Conservation (phyloP, 2,888 invertebrate genomes). For the Cephus pygmeus region DNA sequence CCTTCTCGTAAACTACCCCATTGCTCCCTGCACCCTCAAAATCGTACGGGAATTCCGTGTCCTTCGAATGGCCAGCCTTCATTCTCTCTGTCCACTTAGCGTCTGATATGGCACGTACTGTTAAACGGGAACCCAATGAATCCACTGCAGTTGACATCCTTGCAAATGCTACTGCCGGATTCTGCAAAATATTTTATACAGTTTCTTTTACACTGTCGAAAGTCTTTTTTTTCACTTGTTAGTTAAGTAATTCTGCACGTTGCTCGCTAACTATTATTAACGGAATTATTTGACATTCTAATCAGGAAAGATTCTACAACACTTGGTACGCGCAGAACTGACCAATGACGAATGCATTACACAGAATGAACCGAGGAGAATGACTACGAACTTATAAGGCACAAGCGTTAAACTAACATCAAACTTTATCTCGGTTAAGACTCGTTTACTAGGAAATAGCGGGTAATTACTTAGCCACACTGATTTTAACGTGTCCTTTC, state of each 20-base stretch:
- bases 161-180: constrained; percentile 35
- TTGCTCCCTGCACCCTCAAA: constrained; percentile 17
- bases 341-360: not conserved
- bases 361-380: not conserved
- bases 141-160: constrained; percentile 44
- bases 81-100: constrained; percentile 57
- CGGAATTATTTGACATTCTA: not conserved
- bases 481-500: not conserved
- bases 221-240: no score
- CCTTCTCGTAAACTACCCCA: constrained; percentile 27
- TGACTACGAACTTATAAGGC: not conserved
- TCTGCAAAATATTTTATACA: constrained; percentile 29
- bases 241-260: not conserved
- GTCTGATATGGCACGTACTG: constrained; percentile 77
- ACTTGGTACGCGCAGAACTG: not conserved
- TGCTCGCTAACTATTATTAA: not conserved
- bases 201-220: not conserved
- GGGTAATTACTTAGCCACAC: not conserved
- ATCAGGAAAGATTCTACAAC: not conserved
- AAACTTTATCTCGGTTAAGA: not conserved
- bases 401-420: not conserved
- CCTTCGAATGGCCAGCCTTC: constrained; percentile 20
- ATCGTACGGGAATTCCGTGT: constrained; percentile 25
- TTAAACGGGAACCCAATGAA: constrained; percentile 65
- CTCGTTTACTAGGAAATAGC: not conserved